phyloP scores from a whole-genome alignment of 1,140 invertebrate genomes.

The Heliconius himera region DNA sequence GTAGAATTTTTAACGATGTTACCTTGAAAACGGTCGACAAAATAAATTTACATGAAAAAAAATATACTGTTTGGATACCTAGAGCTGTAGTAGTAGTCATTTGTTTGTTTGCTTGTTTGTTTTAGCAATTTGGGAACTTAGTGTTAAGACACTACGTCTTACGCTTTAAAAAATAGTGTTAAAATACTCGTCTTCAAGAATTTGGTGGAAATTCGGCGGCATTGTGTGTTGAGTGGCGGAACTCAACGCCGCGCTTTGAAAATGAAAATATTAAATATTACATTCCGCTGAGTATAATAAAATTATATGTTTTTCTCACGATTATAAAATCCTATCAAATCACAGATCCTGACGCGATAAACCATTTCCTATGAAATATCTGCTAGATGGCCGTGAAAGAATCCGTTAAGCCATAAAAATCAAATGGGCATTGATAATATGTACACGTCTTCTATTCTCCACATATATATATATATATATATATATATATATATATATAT shows the following conservation, averaged over 20 bases:
- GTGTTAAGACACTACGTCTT: too few species aligned
- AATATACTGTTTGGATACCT: neutral
- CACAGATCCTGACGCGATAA: constrained; percentile 25
- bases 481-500: constrained; percentile 13
- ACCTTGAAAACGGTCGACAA: neutral
- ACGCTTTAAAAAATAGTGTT: too few species aligned
- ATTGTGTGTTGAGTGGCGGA: too few species aligned
- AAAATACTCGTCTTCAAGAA: too few species aligned
- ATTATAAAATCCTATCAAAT: constrained; percentile 19
- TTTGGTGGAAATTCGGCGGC: too few species aligned
- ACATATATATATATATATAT: constrained; percentile 1
- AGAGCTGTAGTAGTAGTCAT: neutral
- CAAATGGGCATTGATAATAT: constrained; percentile 24
- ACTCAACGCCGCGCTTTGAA: too few species aligned
- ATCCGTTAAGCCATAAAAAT: constrained; percentile 38
- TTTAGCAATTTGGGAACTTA: too few species aligned
- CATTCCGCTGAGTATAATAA: neutral
- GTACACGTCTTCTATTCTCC: constrained; percentile 29
- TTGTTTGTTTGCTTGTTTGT: neutral
- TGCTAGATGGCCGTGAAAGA: constrained; percentile 30
- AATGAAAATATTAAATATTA: too few species aligned
- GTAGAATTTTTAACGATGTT: neutral
- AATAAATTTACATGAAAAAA: neutral
- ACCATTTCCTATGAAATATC: constrained; percentile 27
- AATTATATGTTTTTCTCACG: constrained; percentile 14